Evolutionary conservation across 64 coral and sea anemone species (phyloP).

Genomic region (Astreopora myriophthalma): DNA sequence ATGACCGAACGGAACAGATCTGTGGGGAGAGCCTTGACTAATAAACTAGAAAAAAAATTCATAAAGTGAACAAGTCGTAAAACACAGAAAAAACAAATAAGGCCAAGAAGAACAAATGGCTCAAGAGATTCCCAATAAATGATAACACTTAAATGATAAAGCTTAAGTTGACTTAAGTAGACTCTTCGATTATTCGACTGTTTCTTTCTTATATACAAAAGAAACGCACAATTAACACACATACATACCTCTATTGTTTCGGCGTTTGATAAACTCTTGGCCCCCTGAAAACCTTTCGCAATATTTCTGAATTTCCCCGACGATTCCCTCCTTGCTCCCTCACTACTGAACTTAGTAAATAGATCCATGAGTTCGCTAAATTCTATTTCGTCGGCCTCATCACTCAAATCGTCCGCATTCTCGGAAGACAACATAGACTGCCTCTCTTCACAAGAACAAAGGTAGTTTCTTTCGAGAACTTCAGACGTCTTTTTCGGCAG

Average conservation of each 20-base stretch:
- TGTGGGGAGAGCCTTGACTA: too few species aligned
- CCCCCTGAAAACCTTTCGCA: not conserved
- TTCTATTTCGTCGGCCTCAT: slow-evolving; percentile 11
- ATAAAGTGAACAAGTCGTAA: too few species aligned
- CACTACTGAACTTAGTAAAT: not conserved
- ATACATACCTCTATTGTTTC: not conserved
- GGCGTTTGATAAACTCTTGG: not conserved
- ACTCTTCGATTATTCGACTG: too few species aligned
- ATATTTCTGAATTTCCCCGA: not conserved
- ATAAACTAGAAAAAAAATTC: not conserved
- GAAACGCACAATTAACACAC: not conserved
- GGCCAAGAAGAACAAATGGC: not conserved
- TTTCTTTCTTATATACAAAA: too few species aligned
- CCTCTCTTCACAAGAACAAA: slow-evolving; percentile 31
- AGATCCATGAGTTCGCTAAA: slow-evolving; percentile 14
- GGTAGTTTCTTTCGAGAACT: slow-evolving; percentile 36
- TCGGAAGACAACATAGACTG: not conserved
- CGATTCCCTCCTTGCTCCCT: not conserved
- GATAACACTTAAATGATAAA: not conserved
- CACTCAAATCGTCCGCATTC: not conserved
- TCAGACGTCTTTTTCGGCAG: slow-evolving; percentile 4
- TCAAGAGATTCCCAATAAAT: not conserved
- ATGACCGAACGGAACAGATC: too few species aligned
- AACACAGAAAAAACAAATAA: not conserved
- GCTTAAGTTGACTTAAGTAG: too few species aligned